Evolutionary conservation across 2,797 vertebrate species (phyloP).

Genomic region (Bradypodion ventrale): DNA sequence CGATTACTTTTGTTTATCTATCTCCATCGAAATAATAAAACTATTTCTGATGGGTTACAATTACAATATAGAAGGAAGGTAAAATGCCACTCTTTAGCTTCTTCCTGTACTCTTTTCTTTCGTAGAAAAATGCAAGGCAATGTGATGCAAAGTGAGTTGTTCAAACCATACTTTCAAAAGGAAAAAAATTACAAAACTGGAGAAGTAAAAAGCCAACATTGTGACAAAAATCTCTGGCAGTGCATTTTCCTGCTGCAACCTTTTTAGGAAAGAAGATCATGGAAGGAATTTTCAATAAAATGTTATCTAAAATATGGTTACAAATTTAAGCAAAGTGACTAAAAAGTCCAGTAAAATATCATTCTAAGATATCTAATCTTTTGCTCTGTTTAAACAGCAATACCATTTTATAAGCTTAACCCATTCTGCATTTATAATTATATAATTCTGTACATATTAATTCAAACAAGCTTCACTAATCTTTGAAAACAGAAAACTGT

Average conservation of each 20-base stretch:
- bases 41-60: slow-evolving; percentile 79
- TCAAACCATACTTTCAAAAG: slow-evolving; percentile 40
- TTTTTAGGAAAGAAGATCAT: slow-evolving; percentile 61
- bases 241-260: slow-evolving; percentile 58
- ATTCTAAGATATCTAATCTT: slow-evolving; percentile 54
- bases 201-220: slow-evolving; percentile 51
- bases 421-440: slow-evolving; percentile 59
- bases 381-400: slow-evolving; percentile 45
- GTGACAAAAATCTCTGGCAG: slow-evolving; percentile 55
- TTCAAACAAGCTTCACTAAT: slow-evolving; percentile 67
- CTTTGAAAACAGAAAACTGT: slow-evolving; percentile 60
- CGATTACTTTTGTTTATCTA: slow-evolving; percentile 68
- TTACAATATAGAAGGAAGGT: slow-evolving; percentile 68
- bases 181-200: slow-evolving; percentile 59
- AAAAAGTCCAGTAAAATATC: slow-evolving; percentile 61
- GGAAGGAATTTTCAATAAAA: slow-evolving; percentile 46
- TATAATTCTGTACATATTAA: slow-evolving; percentile 62
- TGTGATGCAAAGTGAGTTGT: slow-evolving; percentile 71
- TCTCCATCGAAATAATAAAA: slow-evolving; percentile 69
- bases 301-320: slow-evolving; percentile 55
- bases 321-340: slow-evolving; percentile 43
- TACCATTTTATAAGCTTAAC: slow-evolving; percentile 44
- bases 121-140: slow-evolving; percentile 76
- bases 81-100: slow-evolving; percentile 74
- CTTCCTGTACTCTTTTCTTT: slow-evolving; percentile 69